Base-by-base conservation (phyloP, 2,113 vertebrate genomes). In the Scolopax mira region DNA sequence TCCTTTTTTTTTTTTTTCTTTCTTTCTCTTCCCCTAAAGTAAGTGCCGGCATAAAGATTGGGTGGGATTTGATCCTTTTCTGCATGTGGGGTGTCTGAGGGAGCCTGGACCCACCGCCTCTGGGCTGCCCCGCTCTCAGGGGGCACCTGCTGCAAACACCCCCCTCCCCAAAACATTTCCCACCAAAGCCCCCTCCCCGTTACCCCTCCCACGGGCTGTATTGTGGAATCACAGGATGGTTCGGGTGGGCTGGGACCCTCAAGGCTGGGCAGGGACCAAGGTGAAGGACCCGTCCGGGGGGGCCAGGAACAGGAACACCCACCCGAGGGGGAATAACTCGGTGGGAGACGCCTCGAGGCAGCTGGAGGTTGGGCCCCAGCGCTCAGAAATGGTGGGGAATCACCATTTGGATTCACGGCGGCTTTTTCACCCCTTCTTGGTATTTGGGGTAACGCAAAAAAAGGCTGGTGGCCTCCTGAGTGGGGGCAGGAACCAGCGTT, bases 361-460 rank as follows among this genome's bases (percentile, higher is more conserved):
- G 13, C 48, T 48, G 1, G 17, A 61, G 71, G 60, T 17, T 2
- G 25, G 60, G 57, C 46, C 13, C 6, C 41, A 8, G 9, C 24
- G 4, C 4, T 5, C 7, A 11, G 0, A 19, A 25, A 19, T 0
- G 6, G 13, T 4, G 35, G n/a, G 61, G n/a, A 57, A 28, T 37
- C 64, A 4, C 46, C 3, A 1, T 3, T 66, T 41, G 22, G 15
- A 6, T 78, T n/a, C 70, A 8, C 13, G 66, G 78, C 41, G 13
- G 65, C 10, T 0, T 66, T 60, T 10, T 25, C 11, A 4, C 0
- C 4, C 35, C 48, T 48, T 30, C 9, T 10, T 70, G 44, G 0
- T 6, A 15, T 51, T 55, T 78, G 7, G 42, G 30, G 35, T 12
- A 30, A 79, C 2, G 61, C 6, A 37, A 39, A 55, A 8, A 73